phyloP scores from a whole-genome alignment of 1,140 invertebrate species.

The Aphis gossypii region DNA sequence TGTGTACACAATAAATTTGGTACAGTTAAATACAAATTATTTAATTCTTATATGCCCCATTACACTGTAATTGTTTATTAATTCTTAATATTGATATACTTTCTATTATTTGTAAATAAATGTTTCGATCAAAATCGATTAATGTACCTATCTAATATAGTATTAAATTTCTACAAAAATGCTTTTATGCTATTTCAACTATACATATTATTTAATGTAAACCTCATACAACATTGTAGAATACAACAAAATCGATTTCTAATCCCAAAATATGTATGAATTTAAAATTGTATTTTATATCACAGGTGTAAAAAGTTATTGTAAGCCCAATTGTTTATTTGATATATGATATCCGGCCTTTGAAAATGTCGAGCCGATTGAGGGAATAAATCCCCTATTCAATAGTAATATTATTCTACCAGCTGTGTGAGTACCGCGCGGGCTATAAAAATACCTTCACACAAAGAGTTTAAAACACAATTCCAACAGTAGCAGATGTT shows the following conservation, averaged over 20 bases:
- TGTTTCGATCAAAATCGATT: too few species aligned
- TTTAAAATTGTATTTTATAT: neutral
- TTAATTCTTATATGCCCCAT: neutral
- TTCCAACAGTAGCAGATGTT: conserved; percentile 46
- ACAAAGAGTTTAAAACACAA: conserved; percentile 6
- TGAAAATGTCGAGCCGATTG: neutral
- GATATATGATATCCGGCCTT: conserved; percentile 52
- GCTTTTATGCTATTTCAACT: neutral
- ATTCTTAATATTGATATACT: neutral
- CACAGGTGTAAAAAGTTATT: conserved; percentile 53
- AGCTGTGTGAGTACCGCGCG: neutral
- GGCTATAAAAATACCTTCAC: neutral
- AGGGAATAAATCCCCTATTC: conserved; percentile 40
- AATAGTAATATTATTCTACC: neutral
- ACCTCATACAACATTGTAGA: neutral
- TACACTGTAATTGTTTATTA: neutral
- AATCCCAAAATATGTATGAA: neutral
- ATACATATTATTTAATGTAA: neutral
- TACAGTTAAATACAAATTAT: neutral
- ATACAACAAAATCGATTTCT: neutral
- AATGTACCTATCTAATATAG: neutral
- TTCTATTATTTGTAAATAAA: neutral
- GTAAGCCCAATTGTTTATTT: conserved; percentile 30
- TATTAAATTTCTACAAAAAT: neutral
- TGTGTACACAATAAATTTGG: neutral